Conservation (phyloP, 2,797 vertebrate species). For the Pangasius larnaudii region DNA sequence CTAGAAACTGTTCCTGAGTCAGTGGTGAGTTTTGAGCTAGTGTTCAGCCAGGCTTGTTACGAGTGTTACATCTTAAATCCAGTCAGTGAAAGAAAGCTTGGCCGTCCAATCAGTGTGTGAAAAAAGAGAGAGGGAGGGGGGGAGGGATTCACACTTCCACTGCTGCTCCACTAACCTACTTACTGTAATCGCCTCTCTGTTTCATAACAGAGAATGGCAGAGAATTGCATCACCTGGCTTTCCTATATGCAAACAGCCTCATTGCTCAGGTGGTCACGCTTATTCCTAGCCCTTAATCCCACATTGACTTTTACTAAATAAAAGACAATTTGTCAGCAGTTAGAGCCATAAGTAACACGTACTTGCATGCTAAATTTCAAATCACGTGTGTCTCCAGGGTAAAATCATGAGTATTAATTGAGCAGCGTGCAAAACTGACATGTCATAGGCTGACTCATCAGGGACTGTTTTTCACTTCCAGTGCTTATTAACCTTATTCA, state of each 20-base stretch:
- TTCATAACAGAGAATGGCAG: slow-evolving; percentile 77
- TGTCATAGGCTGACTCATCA: not conserved
- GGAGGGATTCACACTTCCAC: slow-evolving; percentile 39
- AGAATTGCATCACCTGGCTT: slow-evolving; percentile 76
- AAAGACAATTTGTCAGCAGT: slow-evolving; percentile 1
- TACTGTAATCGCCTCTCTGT: slow-evolving; percentile 78
- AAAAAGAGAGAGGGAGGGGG: slow-evolving; percentile 1
- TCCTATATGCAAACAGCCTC: slow-evolving; percentile 32
- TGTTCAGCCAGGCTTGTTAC: not conserved
- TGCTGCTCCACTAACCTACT: slow-evolving; percentile 80
- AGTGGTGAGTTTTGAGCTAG: not conserved
- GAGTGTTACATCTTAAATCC: not conserved
- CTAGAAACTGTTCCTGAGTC: not conserved
- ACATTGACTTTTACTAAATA: not conserved
- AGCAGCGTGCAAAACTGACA: not conserved
- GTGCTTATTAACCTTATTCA: not conserved
- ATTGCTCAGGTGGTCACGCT: not conserved
- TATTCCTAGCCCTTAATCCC: not conserved
- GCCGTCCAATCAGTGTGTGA: slow-evolving; percentile 5
- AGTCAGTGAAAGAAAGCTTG: not conserved
- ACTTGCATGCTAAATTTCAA: not conserved
- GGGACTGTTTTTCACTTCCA: not conserved
- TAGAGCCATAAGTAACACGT: not conserved
- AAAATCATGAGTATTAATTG: slow-evolving; percentile 4
- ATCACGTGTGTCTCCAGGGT: not conserved